Base-by-base conservation (phyloP, 2,797 vertebrate genomes). In the Enteromius trimaculatus region DNA sequence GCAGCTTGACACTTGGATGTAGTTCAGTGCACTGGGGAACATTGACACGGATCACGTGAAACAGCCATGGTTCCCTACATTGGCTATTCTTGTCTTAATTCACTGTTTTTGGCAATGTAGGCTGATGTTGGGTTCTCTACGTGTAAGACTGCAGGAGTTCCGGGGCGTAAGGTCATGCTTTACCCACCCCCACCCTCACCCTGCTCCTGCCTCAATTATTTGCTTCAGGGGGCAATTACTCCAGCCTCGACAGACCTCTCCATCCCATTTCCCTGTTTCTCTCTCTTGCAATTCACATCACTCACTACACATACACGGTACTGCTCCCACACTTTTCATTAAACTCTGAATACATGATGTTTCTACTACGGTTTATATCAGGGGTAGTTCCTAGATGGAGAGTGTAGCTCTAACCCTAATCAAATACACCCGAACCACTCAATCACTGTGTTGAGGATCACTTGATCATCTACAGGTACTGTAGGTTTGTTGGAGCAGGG, bases 181-280 rank as follows among this genome's bases (percentile, higher is more conserved):
- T 77, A 53, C 77, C 79, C 80, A 77, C 83, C 77, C 84, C 62
- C 76, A 71, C n/a, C 26, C 44, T 71, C 53, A 71, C 68, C 60
- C 80, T 21, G 21, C 47, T 55, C 39, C 84, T 21, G 60, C 77
- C 34, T 87, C 85, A 85, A 83, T 89, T 72, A 87, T 84, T 86
- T 82, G 88, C 87, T 87, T 88, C 77, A 86, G 85, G 82, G 83
- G 77, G 65, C 87, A 87, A 87, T 88, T 88, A 88, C 84, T 84
- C 80, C 82, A 84, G 72, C 62, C 79, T 82, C 51, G 29, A 62
- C 68, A 86, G 77, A 79, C 72, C 44, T 77, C 64, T 79, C 77
- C 87, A 74, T 71, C 26, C 62, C 72, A 84, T 86, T 80, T 85
- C 79, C 86, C 86, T 60, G 47, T 62, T 13, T 44, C 60, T 76